Evolutionary conservation across 2,797 vertebrate species (phyloP).

Genomic region (Buceros bicornis): DNA sequence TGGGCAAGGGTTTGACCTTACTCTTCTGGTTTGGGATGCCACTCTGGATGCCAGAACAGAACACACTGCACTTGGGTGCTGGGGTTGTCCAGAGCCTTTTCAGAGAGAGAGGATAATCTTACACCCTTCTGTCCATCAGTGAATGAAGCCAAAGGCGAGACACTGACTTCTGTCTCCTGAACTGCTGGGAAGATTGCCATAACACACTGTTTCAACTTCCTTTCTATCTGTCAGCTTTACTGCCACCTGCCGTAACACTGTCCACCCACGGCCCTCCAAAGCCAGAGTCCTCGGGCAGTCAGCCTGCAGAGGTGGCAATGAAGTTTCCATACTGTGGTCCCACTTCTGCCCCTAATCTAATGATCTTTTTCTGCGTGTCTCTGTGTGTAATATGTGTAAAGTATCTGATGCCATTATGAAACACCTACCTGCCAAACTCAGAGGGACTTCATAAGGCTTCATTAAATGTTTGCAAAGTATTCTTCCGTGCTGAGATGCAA

Average conservation of each 20-base stretch:
- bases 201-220: neutral
- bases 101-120: neutral
- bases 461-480: constrained; percentile 33
- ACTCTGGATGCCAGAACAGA: neutral
- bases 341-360: neutral
- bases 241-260: neutral
- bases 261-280: neutral
- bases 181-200: constrained; percentile 46
- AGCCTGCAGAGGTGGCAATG: neutral
- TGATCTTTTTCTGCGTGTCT: neutral
- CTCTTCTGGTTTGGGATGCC: neutral
- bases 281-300: neutral
- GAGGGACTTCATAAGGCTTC: neutral
- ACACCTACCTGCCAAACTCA: neutral
- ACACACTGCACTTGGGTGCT: neutral
- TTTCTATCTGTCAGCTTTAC: neutral
- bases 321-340: neutral
- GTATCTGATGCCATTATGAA: constrained; percentile 8
- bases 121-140: neutral
- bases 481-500: constrained; percentile 13
- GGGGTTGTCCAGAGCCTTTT: neutral
- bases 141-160: neutral
- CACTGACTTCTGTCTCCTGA: constrained; percentile 2
- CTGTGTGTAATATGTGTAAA: neutral
- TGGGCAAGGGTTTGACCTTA: constrained; percentile 19